Conservation (phyloP, 1,140 invertebrate species). For the Drosophila truncata region DNA sequence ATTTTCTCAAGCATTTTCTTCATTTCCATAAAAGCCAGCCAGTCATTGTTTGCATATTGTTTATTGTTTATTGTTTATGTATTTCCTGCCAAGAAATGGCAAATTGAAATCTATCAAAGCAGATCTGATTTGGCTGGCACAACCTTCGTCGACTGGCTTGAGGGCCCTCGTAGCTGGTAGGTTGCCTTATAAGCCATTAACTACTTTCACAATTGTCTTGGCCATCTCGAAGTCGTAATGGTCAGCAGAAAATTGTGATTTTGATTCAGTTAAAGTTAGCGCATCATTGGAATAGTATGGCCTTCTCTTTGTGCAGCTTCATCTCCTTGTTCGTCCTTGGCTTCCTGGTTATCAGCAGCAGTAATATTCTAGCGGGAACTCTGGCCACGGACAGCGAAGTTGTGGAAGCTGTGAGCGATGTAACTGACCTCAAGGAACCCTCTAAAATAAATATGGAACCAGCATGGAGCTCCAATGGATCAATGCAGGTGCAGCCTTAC, state of each 20-base stretch:
- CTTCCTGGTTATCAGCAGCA: conserved; percentile 19
- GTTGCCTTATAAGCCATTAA: conserved; percentile 50
- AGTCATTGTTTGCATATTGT: conserved; percentile 40
- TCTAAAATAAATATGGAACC: conserved; percentile 2
- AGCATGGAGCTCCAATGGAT: conserved; percentile 25
- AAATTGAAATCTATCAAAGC: conserved; percentile 41
- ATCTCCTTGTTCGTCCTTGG: conserved; percentile 6
- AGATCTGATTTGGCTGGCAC: conserved; percentile 28
- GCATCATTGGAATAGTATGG: conserved; percentile 12
- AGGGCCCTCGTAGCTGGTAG: conserved; percentile 36
- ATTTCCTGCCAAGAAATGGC: conserved; percentile 24
- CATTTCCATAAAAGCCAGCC: conserved; percentile 69
- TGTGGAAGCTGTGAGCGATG: conserved; percentile 43
- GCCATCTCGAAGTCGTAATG: conserved; percentile 10
- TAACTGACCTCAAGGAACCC: conserved; percentile 5
- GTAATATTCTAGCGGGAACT: neutral
- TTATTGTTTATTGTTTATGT: conserved; percentile 11
- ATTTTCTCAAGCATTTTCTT: conserved; percentile 53
- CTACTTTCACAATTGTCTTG: conserved; percentile 61
- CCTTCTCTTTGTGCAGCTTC: neutral
- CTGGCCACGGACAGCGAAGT: conserved; percentile 61
- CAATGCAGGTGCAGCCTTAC: conserved; percentile 63
- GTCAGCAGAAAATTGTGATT: conserved; percentile 28
- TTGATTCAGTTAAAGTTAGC: conserved; percentile 41
- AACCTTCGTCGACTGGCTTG: conserved; percentile 35